Evolutionary conservation across 2,888 invertebrate genomes (phyloP), one percentile per base, ranked within the genome.

Genomic region (Coenonympha glycerion): DNA sequence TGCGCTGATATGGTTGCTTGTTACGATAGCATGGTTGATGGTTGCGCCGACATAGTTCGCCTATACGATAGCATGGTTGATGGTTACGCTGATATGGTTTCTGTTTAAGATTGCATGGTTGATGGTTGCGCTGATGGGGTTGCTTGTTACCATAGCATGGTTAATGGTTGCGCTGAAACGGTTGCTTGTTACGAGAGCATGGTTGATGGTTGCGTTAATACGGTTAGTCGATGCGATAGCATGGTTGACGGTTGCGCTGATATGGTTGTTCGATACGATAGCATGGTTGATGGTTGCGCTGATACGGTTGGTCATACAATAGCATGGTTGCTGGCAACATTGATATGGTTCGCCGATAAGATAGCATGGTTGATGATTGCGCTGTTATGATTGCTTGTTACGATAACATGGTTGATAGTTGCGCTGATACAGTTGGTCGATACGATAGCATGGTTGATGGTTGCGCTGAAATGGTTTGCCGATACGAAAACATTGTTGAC

Each of bases 1-100:
- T 18, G n/a, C 18, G 1, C 18, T 34, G 9, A 13, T 1, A 16
- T 18, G 1, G 11, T 8, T 39, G 36, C 44, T 47, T 34, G 34
- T 47, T 22, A 24, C 30, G 21, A 30, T 44, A 22, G 19, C 18
- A 15, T 18, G 5, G 31, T 6, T 13, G 49, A 28, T 40, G 31
- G 33, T 39, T 45, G 39, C 19, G 4, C 3, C 39, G 13, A 11
- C 22, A 24, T 22, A 0, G 6, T 8, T 18, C 31, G 16, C 39
- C 18, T 41, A 47, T 52, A 51, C 36, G 33, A 18, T 53, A 18
- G 15, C 15, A 6, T 19, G 5, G 18, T 40, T 22, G 33, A 21
- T 50, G 42, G 52, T 46, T 44, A 41, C 44, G 34, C 2, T 13
- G 3, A 30, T 9, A 9, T 19, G 2, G 45, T 15, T 8, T 18